Conservation (phyloP, 2,113 vertebrate genomes). For the Heptranchias perlo region DNA sequence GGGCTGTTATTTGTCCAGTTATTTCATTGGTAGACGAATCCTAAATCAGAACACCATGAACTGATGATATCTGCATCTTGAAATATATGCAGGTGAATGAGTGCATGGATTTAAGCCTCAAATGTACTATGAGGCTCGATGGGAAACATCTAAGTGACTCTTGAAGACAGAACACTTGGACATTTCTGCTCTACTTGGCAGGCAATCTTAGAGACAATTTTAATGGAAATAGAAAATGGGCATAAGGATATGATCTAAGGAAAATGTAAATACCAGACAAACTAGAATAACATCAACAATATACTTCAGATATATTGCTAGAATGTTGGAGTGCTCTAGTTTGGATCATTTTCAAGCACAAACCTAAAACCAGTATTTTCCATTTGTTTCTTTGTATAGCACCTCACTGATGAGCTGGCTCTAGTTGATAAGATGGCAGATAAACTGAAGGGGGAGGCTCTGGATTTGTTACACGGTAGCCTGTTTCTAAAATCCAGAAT, state of each 20-base stretch:
- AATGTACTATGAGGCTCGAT: neutral
- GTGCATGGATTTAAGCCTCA: neutral
- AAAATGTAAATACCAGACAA: neutral
- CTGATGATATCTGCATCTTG: neutral
- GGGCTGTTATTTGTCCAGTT: neutral
- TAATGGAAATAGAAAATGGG: neutral
- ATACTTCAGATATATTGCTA: neutral
- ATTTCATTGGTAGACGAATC: neutral
- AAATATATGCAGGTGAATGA: neutral
- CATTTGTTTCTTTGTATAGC: slow-evolving; percentile 41
- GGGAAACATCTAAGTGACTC: neutral
- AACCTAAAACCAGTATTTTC: neutral
- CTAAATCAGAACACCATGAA: neutral
- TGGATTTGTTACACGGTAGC: slow-evolving; percentile 52
- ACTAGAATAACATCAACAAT: neutral
- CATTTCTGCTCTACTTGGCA: neutral
- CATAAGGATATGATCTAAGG: neutral
- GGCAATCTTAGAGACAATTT: neutral
- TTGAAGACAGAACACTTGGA: neutral
- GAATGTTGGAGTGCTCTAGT: too few species aligned
- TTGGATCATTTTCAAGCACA: neutral
- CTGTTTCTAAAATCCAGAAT: slow-evolving; percentile 53
- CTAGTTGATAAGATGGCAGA: slow-evolving; percentile 48
- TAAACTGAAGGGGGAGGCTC: slow-evolving; percentile 48
- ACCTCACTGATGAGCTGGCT: slow-evolving; percentile 47